Evolutionary conservation across 2,113 vertebrate species (phyloP).

Genomic region (Ochotona curzoniae): DNA sequence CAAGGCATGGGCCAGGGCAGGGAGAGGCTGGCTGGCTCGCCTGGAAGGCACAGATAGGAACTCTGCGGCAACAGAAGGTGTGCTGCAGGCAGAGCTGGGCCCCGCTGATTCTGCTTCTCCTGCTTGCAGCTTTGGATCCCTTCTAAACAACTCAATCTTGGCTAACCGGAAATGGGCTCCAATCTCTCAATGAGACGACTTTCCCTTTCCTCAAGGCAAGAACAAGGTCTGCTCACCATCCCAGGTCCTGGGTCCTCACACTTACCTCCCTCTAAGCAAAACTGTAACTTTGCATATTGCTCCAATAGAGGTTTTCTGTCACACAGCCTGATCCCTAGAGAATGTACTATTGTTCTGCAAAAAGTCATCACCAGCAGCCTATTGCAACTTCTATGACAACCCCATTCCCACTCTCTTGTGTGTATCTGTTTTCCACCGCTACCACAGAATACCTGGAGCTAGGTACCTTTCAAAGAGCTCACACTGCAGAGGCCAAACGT

Average conservation of each 20-base stretch:
- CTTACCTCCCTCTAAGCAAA: neutral
- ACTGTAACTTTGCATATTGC: neutral
- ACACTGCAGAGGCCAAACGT: no score
- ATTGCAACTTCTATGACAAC: constrained; percentile 6
- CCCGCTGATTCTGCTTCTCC: neutral
- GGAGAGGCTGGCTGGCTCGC: neutral
- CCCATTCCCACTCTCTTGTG: neutral
- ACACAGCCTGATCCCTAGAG: neutral
- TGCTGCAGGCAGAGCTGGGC: neutral
- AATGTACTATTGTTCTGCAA: constrained; percentile 20
- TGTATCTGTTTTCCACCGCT: no score
- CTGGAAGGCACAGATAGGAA: neutral
- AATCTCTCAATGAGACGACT: neutral
- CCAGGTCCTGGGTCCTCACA: no score
- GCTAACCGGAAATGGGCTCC: neutral
- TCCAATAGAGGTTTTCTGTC: neutral
- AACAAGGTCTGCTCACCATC: neutral
- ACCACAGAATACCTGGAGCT: no score
- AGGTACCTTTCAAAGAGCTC: no score
- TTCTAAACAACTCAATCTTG: neutral
- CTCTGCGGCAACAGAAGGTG: neutral
- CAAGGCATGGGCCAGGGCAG: neutral
- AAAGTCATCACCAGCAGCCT: neutral
- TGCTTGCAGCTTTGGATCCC: neutral
- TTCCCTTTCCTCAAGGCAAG: neutral